A percentile compares a stretch with the other conserved stretches of the same genome.
Evolutionary conservation across 2,797 vertebrate genomes (phyloP).

Genomic region (Gambelia wislizenii): DNA sequence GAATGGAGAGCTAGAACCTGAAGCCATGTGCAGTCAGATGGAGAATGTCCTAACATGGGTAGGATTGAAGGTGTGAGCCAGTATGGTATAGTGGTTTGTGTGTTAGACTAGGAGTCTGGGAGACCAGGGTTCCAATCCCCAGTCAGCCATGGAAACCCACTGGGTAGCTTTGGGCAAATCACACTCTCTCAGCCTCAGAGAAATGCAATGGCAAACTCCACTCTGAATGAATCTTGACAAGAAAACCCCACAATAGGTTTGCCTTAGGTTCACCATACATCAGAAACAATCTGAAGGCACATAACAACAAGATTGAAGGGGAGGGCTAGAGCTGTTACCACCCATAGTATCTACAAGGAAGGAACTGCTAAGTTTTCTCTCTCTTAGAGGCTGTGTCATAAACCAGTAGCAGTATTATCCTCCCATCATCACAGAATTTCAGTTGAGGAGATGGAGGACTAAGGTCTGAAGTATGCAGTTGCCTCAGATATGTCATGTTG

Average conservation of each 20-base stretch:
- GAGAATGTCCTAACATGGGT: not conserved
- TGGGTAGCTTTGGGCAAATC: too few relatives aligned
- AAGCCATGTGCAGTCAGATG: not conserved
- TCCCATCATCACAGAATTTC: not conserved
- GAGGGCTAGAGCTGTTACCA: not conserved
- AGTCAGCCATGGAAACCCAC: too few relatives aligned
- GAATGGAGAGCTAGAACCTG: not conserved
- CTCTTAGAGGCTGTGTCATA: not conserved
- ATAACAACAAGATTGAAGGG: not conserved
- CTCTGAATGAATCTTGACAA: too few relatives aligned
- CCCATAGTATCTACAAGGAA: not conserved
- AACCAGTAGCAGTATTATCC: not conserved
- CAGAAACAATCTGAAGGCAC: too few relatives aligned
- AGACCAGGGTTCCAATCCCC: too few relatives aligned
- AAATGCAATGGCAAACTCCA: too few relatives aligned
- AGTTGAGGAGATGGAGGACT: not conserved
- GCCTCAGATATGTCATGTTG: constrained; percentile 1
- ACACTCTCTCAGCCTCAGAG: too few relatives aligned
- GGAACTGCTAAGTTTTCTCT: not conserved
- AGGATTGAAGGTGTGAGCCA: not conserved
- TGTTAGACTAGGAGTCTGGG: too few relatives aligned
- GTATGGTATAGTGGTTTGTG: too few relatives aligned
- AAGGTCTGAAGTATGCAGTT: not conserved
- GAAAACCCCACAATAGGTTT: too few relatives aligned
- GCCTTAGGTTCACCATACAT: too few relatives aligned